Base-by-base conservation (phyloP, 2,113 vertebrate genomes). In the Leptocoma aspasia region DNA sequence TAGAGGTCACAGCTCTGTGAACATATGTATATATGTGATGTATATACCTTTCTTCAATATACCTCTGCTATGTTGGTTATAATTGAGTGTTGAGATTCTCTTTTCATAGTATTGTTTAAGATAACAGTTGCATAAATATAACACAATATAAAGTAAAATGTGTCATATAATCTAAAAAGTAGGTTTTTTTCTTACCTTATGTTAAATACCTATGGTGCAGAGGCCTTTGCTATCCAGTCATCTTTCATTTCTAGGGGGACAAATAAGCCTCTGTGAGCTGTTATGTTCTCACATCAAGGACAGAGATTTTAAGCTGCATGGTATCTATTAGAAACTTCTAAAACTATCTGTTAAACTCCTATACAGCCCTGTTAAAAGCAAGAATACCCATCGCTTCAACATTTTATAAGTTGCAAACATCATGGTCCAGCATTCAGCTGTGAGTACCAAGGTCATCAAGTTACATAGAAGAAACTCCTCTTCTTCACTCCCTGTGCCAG, bases 341-440 rank as follows among this genome's bases (percentile, higher is more conserved):
- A 65, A 88, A 41, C 35, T n/a, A 7, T 23, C 8, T 45, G 7
- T 65, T 61, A 41, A 49, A 23, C 16, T 53, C 11, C 22, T 69
- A 26, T 6, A 28, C 0, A 6, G 4, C 5, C 17, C 15, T 54
- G 10, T 45, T 14, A 54, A 76, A 68, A 79, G 18, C 24, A 57
- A 35, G 24, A 63, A 27, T 31, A 71, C 8, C 23, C 8, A 33
- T 5, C 14, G 3, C 6, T 89, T 66, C 26, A 49, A 27, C 18
- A 35, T 44, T 92, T 65, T 57, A 13, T 16, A 22, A 64, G 18
- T 7, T 42, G 26, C 24, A 87, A 59, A 9, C 23, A 26, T 45
- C 26, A 39, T 8, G 9, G 21, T 75, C 23, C 23, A 84, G 12
- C 11, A 35, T 42, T 61, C 2, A 5, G 20, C 9, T 0, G 0